These are phyloP conservation scores for Chrysolina americana DNA, from an alignment of 2,888 invertebrate genomes.

Conservation along the genomic window DNA sequence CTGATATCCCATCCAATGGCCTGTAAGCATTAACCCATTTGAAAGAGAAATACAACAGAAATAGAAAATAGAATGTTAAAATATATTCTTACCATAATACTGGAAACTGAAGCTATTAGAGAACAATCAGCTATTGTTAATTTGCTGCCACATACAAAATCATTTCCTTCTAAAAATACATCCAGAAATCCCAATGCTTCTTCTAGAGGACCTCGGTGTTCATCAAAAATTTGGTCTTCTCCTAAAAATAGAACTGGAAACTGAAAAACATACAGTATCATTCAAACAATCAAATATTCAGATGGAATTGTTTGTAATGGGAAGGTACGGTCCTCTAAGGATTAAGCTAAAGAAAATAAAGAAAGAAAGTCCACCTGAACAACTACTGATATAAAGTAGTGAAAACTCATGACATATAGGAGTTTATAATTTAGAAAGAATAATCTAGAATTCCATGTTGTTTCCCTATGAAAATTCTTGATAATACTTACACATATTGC, in stretches of 20 bases:
- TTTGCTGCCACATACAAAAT: constrained; percentile 76
- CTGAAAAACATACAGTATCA: constrained; percentile 63
- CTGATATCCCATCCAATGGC: constrained; percentile 75
- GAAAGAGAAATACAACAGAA: neutral
- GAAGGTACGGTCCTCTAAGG: too few species aligned
- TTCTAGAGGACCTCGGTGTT: constrained; percentile 73
- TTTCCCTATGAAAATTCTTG: neutral
- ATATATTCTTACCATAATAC: constrained; percentile 71
- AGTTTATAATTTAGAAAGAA: too few species aligned
- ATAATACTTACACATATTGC: constrained; percentile 73
- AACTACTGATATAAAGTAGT: too few species aligned
- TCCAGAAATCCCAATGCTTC: constrained; percentile 75
- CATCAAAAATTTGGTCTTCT: constrained; percentile 72
- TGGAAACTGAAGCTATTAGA: constrained; percentile 73
- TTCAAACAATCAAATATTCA: constrained; percentile 40
- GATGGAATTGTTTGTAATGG: too few species aligned
- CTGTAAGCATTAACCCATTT: constrained; percentile 64
- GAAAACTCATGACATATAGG: too few species aligned
- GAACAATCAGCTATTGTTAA: constrained; percentile 78
- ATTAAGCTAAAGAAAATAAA: too few species aligned
- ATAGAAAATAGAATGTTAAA: neutral
- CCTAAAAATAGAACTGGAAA: constrained; percentile 75
- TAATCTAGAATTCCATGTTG: too few species aligned
- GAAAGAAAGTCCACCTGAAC: too few species aligned
- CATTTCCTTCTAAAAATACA: constrained; percentile 72